phyloP scores from a whole-genome alignment of 92 coral and sea anemone species.

The Epizoanthus illoricatus region DNA sequence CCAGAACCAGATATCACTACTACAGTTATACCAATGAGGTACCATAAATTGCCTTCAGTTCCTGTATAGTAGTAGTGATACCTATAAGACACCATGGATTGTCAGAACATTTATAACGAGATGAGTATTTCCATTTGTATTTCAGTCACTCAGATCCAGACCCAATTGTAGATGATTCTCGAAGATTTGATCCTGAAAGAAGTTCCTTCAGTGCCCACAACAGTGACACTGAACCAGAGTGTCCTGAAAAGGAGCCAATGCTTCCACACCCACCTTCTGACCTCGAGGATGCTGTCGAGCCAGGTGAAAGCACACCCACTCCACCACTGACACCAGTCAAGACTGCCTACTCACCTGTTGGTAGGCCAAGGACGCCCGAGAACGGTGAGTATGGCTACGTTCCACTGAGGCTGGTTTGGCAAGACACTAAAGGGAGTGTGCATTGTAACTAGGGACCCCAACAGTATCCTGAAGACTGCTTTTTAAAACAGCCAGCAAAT shows the following conservation, averaged over 20 bases:
- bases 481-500: too few species aligned
- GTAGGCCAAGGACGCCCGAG: constrained; percentile 62
- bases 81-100: not conserved
- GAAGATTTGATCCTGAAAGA: constrained; percentile 62
- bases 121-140: too few species aligned
- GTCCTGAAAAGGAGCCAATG: constrained; percentile 62
- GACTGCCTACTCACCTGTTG: constrained; percentile 64
- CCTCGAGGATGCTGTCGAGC: constrained; percentile 48
- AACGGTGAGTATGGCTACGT: constrained; percentile 57
- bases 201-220: constrained; percentile 72
- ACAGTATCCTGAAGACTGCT: too few species aligned
- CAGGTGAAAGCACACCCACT: constrained; percentile 54
- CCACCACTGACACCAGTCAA: constrained; percentile 69
- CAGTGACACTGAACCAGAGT: constrained; percentile 62
- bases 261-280: constrained; percentile 55
- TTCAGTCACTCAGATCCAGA: constrained; percentile 61
- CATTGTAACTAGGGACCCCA: not conserved
- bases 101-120: not conserved
- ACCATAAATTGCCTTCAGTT: not conserved
- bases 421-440: too few species aligned
- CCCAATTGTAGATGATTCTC: constrained; percentile 66
- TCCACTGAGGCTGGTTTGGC: too few species aligned
- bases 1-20: constrained; percentile 68
- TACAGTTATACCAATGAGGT: constrained; percentile 7
- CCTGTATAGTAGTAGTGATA: not conserved